phyloP scores from a whole-genome alignment of 2,888 invertebrate genomes.

The Thumatha senex region DNA sequence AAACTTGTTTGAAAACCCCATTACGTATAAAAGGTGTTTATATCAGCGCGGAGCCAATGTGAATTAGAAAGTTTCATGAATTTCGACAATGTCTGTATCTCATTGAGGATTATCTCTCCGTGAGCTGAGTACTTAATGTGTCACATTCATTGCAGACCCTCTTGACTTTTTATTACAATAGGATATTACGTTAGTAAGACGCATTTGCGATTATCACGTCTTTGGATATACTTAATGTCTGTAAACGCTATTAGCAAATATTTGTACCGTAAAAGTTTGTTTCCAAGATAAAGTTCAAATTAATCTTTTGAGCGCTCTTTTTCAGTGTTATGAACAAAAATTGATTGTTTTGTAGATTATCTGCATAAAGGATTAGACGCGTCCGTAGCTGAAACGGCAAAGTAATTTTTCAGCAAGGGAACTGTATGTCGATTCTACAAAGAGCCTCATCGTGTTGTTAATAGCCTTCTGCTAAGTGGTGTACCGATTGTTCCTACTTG shows the following conservation, averaged over 20 bases:
- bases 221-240: background rate
- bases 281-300: background rate
- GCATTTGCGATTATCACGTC: background rate
- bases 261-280: background rate
- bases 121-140: background rate
- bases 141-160: background rate
- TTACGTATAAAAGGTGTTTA: conserved; percentile 12
- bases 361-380: no score
- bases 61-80: conserved; percentile 12
- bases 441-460: no score
- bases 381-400: no score
- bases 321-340: no score
- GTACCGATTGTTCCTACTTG: no score
- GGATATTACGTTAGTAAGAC: background rate
- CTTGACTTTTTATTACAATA: background rate
- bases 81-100: conserved; percentile 4
- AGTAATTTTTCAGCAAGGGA: no score
- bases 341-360: no score
- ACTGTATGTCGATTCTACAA: no score
- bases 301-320: no score
- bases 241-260: background rate
- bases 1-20: conserved; percentile 5
- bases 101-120: background rate
- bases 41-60: conserved; percentile 7
- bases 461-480: no score